Conservation (phyloP, 2,888 invertebrate species). For the Cryptocephalus primarius region DNA sequence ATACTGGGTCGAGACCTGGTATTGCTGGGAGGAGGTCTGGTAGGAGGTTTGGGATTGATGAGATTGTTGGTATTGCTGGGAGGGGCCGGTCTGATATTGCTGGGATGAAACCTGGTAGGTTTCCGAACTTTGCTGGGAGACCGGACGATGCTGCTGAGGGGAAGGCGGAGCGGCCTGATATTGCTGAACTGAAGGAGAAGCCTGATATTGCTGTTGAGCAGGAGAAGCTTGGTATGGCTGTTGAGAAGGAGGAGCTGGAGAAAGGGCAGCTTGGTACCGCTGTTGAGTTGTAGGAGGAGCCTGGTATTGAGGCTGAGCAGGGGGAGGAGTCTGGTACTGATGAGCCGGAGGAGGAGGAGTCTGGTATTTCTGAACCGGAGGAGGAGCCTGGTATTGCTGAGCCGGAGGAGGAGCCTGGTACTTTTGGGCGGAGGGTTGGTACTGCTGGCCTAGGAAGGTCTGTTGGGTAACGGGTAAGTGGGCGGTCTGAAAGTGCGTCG, state of each 20-base stretch:
- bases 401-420: slow-evolving; percentile 3
- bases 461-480: slow-evolving; percentile 16
- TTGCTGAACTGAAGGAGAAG: slow-evolving; percentile 1
- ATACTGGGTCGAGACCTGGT: background rate
- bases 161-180: slow-evolving; percentile 3
- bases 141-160: slow-evolving; percentile 4
- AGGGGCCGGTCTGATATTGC: slow-evolving; percentile 12
- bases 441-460: slow-evolving; percentile 10
- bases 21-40: slow-evolving; percentile 1
- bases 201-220: slow-evolving; percentile 13
- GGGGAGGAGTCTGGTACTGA: slow-evolving; percentile 6
- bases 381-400: slow-evolving; percentile 7
- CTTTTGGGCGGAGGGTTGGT: slow-evolving; percentile 9
- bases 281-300: slow-evolving; percentile 7
- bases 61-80: slow-evolving; percentile 14
- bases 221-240: slow-evolving; percentile 14
- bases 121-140: slow-evolving; percentile 6
- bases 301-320: slow-evolving; percentile 15
- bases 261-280: slow-evolving; percentile 8
- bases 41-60: background rate
- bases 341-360: slow-evolving; percentile 5
- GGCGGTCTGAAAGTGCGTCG: slow-evolving; percentile 19
- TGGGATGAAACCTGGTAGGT: slow-evolving; percentile 6
- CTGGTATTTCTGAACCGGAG: slow-evolving; percentile 7
- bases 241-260: slow-evolving; percentile 11